Percentiles rank a stretch among this genome's conserved stretches.
These are phyloP conservation scores for Apis laboriosa DNA, from an alignment of 1,140 invertebrate species.

Conservation along the genomic window DNA sequence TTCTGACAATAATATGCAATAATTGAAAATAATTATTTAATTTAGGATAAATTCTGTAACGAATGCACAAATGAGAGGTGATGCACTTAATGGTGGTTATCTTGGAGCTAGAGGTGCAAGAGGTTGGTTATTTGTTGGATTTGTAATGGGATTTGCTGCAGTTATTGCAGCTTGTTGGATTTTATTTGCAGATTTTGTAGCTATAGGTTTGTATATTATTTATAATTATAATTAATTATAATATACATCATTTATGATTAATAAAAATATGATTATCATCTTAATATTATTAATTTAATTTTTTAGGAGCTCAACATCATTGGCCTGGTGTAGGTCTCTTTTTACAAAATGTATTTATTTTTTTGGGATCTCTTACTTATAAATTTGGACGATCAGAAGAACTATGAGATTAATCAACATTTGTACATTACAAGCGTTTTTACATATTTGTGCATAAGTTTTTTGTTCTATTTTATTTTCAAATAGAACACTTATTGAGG, in stretches of 20 bases:
- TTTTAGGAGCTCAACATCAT: conserved; percentile 74
- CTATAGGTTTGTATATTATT: conserved; percentile 72
- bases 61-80: conserved; percentile 95
- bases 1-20: not conserved
- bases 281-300: conserved; percentile 15
- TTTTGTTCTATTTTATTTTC: not conserved
- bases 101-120: conserved; percentile 93
- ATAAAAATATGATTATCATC: not conserved
- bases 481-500: not conserved
- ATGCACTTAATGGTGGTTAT: conserved; percentile 92
- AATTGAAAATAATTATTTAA: conserved; percentile 2
- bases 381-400: conserved; percentile 98
- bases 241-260: conserved; percentile 36
- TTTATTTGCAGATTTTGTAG: conserved; percentile 91
- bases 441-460: conserved; percentile 9
- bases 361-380: conserved; percentile 93
- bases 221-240: not conserved
- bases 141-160: conserved; percentile 97
- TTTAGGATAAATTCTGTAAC: conserved; percentile 96
- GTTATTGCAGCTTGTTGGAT: conserved; percentile 98
- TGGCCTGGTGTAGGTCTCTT: conserved; percentile 96
- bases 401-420: conserved; percentile 83
- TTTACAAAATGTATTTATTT: conserved; percentile 97
- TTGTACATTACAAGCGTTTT: conserved; percentile 28
- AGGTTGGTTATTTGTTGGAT: conserved; percentile 98